A percentile compares a stretch with the other conserved stretches of the same genome.
These are phyloP conservation scores for Synergus japonicus DNA, from an alignment of 2,888 invertebrate species.

Conservation along the genomic window DNA sequence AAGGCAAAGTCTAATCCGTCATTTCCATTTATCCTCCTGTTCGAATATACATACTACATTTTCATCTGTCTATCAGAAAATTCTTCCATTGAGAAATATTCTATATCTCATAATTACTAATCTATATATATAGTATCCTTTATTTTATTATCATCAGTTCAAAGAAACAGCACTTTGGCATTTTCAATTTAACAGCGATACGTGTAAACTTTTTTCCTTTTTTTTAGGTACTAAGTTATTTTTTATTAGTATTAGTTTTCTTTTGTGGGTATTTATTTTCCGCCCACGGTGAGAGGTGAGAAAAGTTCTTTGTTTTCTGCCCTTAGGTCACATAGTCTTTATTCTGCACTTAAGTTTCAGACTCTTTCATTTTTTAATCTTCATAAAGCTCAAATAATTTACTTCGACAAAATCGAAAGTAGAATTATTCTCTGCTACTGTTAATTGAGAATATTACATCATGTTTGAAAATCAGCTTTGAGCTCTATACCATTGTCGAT, in stretches of 20 bases:
- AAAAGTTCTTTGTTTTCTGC: not conserved
- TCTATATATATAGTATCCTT: not conserved
- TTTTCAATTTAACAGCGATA: too few species aligned
- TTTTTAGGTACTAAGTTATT: not conserved
- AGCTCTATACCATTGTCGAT: not conserved
- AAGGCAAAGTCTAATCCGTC: conserved; percentile 32
- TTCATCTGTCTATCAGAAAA: conserved; percentile 19
- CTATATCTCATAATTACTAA: not conserved
- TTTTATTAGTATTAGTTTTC: not conserved
- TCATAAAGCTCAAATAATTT: not conserved
- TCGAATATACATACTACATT: not conserved
- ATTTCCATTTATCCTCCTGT: conserved; percentile 20
- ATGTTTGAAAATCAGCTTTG: not conserved
- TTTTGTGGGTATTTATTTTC: not conserved
- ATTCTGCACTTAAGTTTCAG: not conserved
- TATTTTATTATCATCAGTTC: not conserved
- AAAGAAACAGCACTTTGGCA: too few species aligned
- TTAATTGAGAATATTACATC: not conserved
- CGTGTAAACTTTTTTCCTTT: not conserved
- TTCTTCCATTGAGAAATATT: not conserved
- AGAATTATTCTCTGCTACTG: too few species aligned
- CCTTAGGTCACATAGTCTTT: not conserved
- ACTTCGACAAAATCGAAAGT: too few species aligned
- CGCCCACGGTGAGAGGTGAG: not conserved
- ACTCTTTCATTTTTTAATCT: not conserved